phyloP scores from a whole-genome alignment of 2,888 invertebrate genomes.

The Lissocephala sabroskyi region DNA sequence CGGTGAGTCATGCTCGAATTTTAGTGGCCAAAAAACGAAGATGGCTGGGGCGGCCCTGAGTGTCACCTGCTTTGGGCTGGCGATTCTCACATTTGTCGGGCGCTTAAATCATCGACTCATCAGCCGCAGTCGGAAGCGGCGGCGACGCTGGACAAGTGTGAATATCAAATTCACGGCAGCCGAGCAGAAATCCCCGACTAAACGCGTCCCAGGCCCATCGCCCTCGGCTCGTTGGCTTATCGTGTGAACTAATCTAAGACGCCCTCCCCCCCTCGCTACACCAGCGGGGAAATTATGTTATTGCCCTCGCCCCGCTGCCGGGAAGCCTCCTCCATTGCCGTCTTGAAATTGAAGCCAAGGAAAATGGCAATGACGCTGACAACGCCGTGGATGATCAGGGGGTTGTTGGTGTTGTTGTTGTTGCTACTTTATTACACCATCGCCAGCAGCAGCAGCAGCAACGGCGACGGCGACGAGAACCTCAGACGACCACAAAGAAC shows the following conservation, averaged over 20 bases:
- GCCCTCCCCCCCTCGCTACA: neutral
- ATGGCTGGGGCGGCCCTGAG: no score
- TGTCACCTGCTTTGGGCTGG: neutral
- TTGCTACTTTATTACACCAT: slow-evolving; percentile 56
- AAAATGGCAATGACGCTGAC: no score
- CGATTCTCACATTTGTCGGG: slow-evolving; percentile 25
- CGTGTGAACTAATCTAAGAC: slow-evolving; percentile 57
- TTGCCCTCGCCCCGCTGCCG: slow-evolving; percentile 17
- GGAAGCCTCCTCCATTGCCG: neutral
- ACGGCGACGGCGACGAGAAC: neutral
- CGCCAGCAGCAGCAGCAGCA: slow-evolving; percentile 17
- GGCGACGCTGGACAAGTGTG: slow-evolving; percentile 3
- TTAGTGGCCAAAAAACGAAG: neutral
- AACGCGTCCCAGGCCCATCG: slow-evolving; percentile 20
- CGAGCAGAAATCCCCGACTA: slow-evolving; percentile 42
- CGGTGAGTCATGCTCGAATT: neutral
- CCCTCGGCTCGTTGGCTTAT: slow-evolving; percentile 46
- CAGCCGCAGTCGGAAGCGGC: neutral
- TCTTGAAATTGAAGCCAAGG: slow-evolving; percentile 54
- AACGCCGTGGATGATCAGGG: no score
- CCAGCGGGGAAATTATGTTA: slow-evolving; percentile 51
- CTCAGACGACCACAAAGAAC: no score
- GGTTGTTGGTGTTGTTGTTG: slow-evolving; percentile 22
- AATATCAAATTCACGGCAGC: slow-evolving; percentile 42
- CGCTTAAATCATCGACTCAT: slow-evolving; percentile 7